These are phyloP conservation scores for Sebastes fasciatus DNA, from an alignment of 2,113 vertebrate species.

Conservation along the genomic window DNA sequence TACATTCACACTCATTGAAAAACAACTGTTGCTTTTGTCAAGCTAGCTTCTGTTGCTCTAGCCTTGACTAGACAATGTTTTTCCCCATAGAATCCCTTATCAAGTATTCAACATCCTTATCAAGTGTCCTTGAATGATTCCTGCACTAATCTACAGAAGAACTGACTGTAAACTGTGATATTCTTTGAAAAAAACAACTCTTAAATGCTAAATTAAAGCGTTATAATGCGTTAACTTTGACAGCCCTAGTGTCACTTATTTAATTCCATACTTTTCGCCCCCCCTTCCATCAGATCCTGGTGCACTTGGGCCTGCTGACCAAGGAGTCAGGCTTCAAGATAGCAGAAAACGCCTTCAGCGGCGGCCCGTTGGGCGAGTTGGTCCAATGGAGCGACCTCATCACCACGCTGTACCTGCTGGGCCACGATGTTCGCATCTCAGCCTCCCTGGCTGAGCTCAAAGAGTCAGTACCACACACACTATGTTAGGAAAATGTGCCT, in stretches of 20 bases:
- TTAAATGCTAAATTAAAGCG: too few species aligned
- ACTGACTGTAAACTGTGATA: background rate
- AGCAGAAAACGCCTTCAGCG: constrained; percentile 98
- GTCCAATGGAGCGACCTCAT: constrained; percentile 99
- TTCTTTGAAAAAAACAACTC: too few species aligned
- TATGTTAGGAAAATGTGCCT: too few species aligned
- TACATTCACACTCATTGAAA: background rate
- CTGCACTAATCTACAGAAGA: background rate
- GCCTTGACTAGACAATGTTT: background rate
- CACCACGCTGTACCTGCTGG: constrained; percentile 97
- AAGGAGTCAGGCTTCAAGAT: constrained; percentile 99
- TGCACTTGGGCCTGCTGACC: constrained; percentile 96
- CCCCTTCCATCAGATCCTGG: constrained; percentile 86
- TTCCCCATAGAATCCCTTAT: background rate
- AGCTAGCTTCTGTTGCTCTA: background rate
- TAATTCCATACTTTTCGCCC: background rate
- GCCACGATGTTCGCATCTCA: constrained; percentile 96
- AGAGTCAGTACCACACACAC: constrained; percentile 89
- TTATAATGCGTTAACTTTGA: too few species aligned
- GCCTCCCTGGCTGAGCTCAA: constrained; percentile 98
- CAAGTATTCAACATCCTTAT: background rate
- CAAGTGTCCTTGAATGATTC: too few species aligned
- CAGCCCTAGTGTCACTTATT: background rate
- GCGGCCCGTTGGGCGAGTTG: constrained; percentile 96
- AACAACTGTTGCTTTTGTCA: background rate